phyloP scores from a whole-genome alignment of 2,113 vertebrate genomes.

The Noctilio leporinus region DNA sequence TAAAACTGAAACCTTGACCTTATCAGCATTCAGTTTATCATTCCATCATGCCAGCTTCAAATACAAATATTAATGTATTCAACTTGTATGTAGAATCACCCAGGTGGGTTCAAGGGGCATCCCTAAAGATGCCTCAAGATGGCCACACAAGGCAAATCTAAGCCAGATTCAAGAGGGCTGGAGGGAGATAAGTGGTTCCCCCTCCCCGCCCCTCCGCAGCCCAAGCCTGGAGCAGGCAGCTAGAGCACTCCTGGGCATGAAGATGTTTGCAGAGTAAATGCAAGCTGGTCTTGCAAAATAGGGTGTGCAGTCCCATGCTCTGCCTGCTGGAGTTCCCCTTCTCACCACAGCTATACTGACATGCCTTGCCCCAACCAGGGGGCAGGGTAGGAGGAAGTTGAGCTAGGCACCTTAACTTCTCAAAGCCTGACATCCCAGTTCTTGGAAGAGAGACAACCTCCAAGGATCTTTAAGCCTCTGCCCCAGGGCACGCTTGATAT shows the following conservation, averaged over 20 bases:
- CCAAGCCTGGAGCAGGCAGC: background rate
- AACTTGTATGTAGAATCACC: background rate
- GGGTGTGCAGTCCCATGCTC: background rate
- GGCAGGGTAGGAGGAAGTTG: background rate
- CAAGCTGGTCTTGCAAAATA: background rate
- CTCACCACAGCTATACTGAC: background rate
- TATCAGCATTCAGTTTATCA: background rate
- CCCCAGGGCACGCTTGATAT: background rate
- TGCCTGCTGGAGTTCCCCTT: background rate
- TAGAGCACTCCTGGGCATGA: background rate
- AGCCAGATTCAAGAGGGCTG: background rate
- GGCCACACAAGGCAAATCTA: background rate
- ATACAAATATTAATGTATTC: background rate
- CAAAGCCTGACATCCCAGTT: background rate
- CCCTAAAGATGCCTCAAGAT: background rate
- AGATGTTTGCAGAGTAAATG: background rate
- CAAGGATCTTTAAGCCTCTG: background rate
- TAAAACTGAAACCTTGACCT: background rate
- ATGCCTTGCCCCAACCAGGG: background rate
- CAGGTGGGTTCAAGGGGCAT: background rate
- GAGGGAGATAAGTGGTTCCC: background rate
- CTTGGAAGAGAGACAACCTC: background rate
- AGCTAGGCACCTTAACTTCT: background rate
- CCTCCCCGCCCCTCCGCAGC: fast-evolving
- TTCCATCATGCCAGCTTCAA: background rate